Evolutionary conservation across 2,888 invertebrate species (phyloP).

Genomic region (Zaprionus bogoriensis): DNA sequence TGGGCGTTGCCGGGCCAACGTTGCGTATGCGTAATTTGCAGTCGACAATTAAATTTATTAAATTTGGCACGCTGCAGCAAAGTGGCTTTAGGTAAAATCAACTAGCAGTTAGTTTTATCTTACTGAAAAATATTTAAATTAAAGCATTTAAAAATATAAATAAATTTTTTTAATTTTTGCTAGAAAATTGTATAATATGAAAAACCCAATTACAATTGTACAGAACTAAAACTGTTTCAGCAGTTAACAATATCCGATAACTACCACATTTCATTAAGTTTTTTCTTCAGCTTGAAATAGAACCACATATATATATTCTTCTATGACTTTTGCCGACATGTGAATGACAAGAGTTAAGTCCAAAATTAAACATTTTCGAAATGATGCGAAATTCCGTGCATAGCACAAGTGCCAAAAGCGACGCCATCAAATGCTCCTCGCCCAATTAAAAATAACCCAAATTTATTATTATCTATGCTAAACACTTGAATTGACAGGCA

Average conservation of each 20-base stretch:
- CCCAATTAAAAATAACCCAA: constrained; percentile 44
- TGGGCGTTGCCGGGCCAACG: constrained; percentile 14
- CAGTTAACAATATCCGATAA: too few relatives aligned
- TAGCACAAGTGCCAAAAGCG: constrained; percentile 17
- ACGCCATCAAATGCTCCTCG: constrained; percentile 7
- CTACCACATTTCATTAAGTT: too few relatives aligned
- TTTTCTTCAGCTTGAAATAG: too few relatives aligned
- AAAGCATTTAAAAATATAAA: too few relatives aligned
- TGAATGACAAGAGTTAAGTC: constrained; percentile 3
- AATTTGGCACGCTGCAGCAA: too few relatives aligned
- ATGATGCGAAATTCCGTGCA: constrained; percentile 31
- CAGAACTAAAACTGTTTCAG: too few relatives aligned
- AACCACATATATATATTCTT: neutral
- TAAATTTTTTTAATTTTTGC: too few relatives aligned
- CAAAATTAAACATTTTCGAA: constrained; percentile 14
- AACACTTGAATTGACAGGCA: constrained; percentile 15
- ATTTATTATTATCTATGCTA: constrained; percentile 29
- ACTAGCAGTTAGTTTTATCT: too few relatives aligned
- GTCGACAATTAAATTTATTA: neutral
- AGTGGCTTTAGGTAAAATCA: too few relatives aligned
- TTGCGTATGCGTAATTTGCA: constrained; percentile 31
- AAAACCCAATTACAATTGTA: too few relatives aligned
- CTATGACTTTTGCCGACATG: neutral
- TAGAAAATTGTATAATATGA: too few relatives aligned
- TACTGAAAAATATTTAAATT: neutral